Evolutionary conservation across 2,888 invertebrate genomes (phyloP), one percentile per base, ranked within the genome.

Genomic region (Philhelius pedissequus): DNA sequence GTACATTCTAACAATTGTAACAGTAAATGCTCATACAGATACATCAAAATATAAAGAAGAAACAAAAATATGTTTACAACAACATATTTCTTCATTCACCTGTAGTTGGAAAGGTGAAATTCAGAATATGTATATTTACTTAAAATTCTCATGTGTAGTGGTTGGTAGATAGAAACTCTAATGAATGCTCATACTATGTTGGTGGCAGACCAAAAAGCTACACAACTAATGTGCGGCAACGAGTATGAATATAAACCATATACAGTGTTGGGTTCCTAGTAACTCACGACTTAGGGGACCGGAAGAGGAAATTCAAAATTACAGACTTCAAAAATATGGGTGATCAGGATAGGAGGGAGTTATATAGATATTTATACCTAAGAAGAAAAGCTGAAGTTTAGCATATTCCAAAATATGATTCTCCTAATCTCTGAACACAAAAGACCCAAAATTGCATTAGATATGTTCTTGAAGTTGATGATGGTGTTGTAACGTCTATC

Each of bases 401-500:
- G 52, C 79, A 84, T 80, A 80, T 80, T 68, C 80, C 45, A 66
- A 64, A 62, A 50, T 48, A 76, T 58, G 56, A 58, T 50, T 40
- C 54, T 52, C 56, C 45, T 79, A 73, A 78, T 78, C 71, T 71
- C 56, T 9, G 32, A 68, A 77, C 56, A 50, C 52, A 56, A 75
- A 70, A 58, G 66, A 66, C 75, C 70, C 70, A 32, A 84, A 84
- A 84, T 84, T 80, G 79, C 84, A 80, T 84, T 71, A 80, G 75
- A 84, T 79, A 79, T 70, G 74, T 79, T 84, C 70, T 79, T 84
- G 83, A 50, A 60, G 74, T 60, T 74, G 64, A 52, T 64, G 64
- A 76, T 66, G 70, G 58, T 84, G 70, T 71, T 73, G 52, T 60
- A 3, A 64, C 22, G 35, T 35, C 54, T 18, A 5, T 60, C 20